Evolutionary conservation across 2,113 vertebrate species (phyloP).

Genomic region (Neodontobutis hainanensis): DNA sequence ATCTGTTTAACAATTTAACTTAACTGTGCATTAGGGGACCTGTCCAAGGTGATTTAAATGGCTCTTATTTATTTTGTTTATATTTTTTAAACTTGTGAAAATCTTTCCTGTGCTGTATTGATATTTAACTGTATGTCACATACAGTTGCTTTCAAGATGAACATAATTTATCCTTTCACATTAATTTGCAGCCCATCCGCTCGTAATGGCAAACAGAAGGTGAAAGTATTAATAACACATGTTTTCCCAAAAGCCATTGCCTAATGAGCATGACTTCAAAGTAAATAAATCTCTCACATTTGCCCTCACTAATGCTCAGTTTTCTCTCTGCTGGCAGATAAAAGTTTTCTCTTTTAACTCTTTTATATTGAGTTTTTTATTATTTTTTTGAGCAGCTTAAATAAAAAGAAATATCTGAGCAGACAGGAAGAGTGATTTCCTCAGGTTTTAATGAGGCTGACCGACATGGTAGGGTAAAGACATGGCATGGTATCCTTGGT

Average conservation of each 20-base stretch:
- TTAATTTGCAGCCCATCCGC: slow-evolving; percentile 21
- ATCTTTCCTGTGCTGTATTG: no score
- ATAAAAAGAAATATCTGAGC: neutral
- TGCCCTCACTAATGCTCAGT: slow-evolving; percentile 14
- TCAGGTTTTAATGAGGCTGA: slow-evolving; percentile 30
- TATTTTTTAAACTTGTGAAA: no score
- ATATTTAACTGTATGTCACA: no score
- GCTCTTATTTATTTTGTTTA: no score
- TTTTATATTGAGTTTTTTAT: slow-evolving; percentile 3
- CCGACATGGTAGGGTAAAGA: slow-evolving; percentile 48
- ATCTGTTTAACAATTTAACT: no score
- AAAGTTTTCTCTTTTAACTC: slow-evolving; percentile 33
- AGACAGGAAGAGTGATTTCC: neutral
- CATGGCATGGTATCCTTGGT: slow-evolving; percentile 45
- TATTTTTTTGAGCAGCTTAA: neutral
- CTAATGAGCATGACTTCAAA: slow-evolving; percentile 40
- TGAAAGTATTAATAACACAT: slow-evolving; percentile 25
- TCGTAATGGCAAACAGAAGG: slow-evolving; percentile 14
- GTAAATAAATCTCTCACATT: slow-evolving; percentile 40
- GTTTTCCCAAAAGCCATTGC: neutral
- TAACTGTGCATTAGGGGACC: no score
- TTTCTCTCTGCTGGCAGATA: slow-evolving; percentile 11
- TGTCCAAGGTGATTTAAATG: no score
- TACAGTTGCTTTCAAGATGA: neutral
- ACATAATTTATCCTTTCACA: slow-evolving; percentile 4